These are phyloP conservation scores for Lophotriccus pileatus DNA, from an alignment of 2,797 vertebrate species.

Conservation along the genomic window DNA sequence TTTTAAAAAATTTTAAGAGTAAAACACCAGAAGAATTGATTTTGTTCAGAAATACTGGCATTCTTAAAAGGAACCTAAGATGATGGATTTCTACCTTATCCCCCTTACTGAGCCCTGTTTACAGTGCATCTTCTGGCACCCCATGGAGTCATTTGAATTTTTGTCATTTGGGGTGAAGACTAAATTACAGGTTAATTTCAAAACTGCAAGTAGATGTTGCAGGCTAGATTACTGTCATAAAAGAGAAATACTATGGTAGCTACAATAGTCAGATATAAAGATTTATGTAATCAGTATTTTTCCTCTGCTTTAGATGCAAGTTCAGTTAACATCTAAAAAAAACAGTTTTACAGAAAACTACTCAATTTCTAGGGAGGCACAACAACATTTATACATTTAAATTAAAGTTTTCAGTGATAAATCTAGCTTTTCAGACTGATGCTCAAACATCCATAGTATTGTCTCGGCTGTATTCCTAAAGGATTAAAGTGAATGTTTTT, in stretches of 20 bases:
- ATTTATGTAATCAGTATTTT: slow-evolving; percentile 74
- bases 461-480: slow-evolving; percentile 57
- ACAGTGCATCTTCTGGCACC: slow-evolving; percentile 80
- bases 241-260: slow-evolving; percentile 72
- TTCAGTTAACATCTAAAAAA: slow-evolving; percentile 63
- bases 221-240: slow-evolving; percentile 79
- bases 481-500: slow-evolving; percentile 65
- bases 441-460: slow-evolving; percentile 45
- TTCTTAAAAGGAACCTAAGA: slow-evolving; percentile 43
- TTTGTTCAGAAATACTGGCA: slow-evolving; percentile 52
- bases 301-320: slow-evolving; percentile 65
- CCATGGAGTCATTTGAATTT: slow-evolving; percentile 83
- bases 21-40: slow-evolving; percentile 37
- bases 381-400: slow-evolving; percentile 45
- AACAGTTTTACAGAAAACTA: slow-evolving; percentile 45
- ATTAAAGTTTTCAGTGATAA: slow-evolving; percentile 58
- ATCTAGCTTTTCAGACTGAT: slow-evolving; percentile 41
- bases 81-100: slow-evolving; percentile 63
- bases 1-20: not conserved
- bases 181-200: slow-evolving; percentile 87
- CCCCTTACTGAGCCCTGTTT: slow-evolving; percentile 76
- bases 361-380: slow-evolving; percentile 29
- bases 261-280: slow-evolving; percentile 72
- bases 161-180: slow-evolving; percentile 86
- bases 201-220: slow-evolving; percentile 80